Conservation (phyloP, 2,888 invertebrate species). For the Hecatera dysodea region DNA sequence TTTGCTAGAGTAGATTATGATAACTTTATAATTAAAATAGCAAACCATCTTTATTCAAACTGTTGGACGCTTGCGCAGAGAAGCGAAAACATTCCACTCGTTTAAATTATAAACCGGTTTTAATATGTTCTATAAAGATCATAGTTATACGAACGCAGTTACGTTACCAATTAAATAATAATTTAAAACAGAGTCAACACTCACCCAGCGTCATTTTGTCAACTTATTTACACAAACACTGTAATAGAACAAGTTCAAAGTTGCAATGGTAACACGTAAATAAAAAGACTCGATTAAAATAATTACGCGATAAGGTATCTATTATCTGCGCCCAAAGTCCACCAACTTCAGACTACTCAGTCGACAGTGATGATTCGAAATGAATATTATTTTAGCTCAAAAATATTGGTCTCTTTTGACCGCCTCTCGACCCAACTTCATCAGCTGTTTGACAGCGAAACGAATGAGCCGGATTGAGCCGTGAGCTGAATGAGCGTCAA, state of each 20-base stretch:
- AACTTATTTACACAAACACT: conserved; percentile 48
- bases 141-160: neutral
- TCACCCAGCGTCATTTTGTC: conserved; percentile 69
- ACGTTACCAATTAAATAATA: neutral
- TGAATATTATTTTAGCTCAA: conserved; percentile 30
- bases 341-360: conserved; percentile 25
- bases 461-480: too few species aligned
- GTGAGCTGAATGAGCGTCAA: neutral
- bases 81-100: conserved; percentile 9
- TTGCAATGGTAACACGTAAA: conserved; percentile 44
- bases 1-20: neutral
- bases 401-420: neutral
- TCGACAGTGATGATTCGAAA: conserved; percentile 28
- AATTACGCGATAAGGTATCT: conserved; percentile 57
- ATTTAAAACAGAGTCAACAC: conserved; percentile 43
- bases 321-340: conserved; percentile 46
- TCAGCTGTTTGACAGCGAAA: conserved; percentile 64
- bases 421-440: conserved; percentile 31
- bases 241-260: conserved; percentile 49
- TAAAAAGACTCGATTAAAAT: conserved; percentile 31
- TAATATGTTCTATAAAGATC: neutral
- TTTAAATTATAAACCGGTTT: conserved; percentile 22
- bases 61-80: neutral
- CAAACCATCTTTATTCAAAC: neutral
- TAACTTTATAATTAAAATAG: neutral